Evolutionary conservation across 35 echinoderm and acorn worm genomes (phyloP).

Genomic region (Ptychodera flava): DNA sequence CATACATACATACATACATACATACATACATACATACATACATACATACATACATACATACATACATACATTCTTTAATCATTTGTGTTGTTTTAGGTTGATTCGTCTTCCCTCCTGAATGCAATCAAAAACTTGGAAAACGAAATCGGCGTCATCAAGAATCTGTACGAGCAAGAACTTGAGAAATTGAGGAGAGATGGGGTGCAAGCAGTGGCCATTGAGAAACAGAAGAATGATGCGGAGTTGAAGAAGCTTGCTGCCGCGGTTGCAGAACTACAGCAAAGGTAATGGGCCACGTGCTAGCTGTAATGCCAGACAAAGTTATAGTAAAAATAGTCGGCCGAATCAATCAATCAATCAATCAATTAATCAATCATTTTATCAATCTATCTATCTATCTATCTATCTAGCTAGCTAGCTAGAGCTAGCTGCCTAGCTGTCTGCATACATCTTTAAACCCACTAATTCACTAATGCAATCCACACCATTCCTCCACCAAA

Average conservation of each 20-base stretch:
- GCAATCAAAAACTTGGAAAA: not conserved
- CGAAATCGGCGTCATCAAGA: not conserved
- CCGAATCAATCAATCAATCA: not conserved
- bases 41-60: conserved; percentile 2
- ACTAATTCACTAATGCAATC: not conserved
- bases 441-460: not conserved
- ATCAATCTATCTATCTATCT: too few species aligned
- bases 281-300: not conserved
- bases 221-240: not conserved
- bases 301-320: not conserved
- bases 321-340: not conserved
- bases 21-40: not conserved
- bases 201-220: not conserved
- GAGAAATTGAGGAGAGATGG: not conserved
- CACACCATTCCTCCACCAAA: too few species aligned
- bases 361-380: not conserved
- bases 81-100: not conserved
- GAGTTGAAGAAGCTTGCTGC: not conserved
- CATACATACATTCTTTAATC: not conserved
- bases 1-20: conserved; percentile 2
- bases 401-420: not conserved
- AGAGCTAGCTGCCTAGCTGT: not conserved
- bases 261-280: not conserved
- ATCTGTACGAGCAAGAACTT: not conserved
- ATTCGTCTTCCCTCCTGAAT: not conserved